Base-by-base conservation (phyloP, 2,797 vertebrate species). In the Pitangus sulphuratus region DNA sequence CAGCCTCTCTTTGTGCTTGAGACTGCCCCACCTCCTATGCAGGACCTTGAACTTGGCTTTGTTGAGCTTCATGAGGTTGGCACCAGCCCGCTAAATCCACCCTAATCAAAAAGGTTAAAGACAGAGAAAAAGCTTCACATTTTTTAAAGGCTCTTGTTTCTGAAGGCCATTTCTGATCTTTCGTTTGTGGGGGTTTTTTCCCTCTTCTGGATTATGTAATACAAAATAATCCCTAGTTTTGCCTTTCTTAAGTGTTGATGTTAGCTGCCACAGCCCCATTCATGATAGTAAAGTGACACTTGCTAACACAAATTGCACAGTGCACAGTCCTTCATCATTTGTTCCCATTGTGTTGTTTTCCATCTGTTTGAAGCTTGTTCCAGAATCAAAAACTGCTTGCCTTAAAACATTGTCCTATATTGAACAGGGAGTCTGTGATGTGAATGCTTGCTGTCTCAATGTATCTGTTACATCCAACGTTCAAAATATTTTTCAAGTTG, bases 181-280 rank as follows among this genome's bases (percentile, higher is more conserved):
- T 50, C 15, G 0, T 28, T 76, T 40, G 11, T 56, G 30, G 3
- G 1, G 0, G 3, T 15, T 15, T 24, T 4, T 18, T 4, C 0
- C 0, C 8, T 4, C 2, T 16, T n/a, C 20, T 6, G 3, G 2
- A 51, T 82, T 71, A 30, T 26, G 14, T 60, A 61, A 58, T 40
- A 71, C 11, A 83, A 87, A 88, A 47, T 40, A 26, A 79, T 56
- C n/a, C 47, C 39, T 70, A 35, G n/a, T 15, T 86, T 93, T 90
- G 26, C 54, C 33, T 64, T 76, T 75, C 37, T 39, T 15, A 68
- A 56, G 35, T 18, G 20, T 47, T 83, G 45, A 44, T 85, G 58
- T 85, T 85, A 45, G 64, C 61, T 70, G 56, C 66, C 57, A 42
- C 42, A 62, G 31, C 40, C 68, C 12, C 11, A 21, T 35, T 83